These are phyloP conservation scores for Reinhardtius hippoglossoides DNA, from an alignment of 2,113 vertebrate species.

Conservation along the genomic window DNA sequence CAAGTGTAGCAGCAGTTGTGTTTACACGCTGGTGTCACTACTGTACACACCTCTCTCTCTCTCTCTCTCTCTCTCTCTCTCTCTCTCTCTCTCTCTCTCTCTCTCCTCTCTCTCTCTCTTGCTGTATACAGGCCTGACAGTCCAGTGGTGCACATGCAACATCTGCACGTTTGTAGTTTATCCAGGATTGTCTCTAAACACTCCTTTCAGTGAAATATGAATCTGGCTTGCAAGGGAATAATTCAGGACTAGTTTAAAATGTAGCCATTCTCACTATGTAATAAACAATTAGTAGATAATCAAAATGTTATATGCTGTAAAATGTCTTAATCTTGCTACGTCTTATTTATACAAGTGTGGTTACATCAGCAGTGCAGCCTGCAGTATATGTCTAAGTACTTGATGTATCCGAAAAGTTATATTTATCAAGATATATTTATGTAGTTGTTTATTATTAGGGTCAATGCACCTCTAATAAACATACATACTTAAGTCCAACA, in stretches of 20 bases:
- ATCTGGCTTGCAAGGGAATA: neutral
- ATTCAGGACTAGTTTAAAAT: neutral
- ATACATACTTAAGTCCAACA: too few species aligned
- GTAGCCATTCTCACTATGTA: neutral
- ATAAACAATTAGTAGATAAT: neutral
- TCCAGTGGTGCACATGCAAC: neutral
- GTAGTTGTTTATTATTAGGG: too few species aligned
- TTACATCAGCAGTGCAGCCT: neutral
- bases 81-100: too few species aligned
- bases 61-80: too few species aligned
- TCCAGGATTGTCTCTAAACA: neutral
- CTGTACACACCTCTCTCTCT: neutral
- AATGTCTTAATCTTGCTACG: neutral
- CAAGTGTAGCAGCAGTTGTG: conserved; percentile 48
- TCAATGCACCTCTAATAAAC: too few species aligned
- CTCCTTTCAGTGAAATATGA: neutral
- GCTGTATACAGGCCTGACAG: too few species aligned
- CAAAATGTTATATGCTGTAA: neutral
- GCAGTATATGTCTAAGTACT: neutral
- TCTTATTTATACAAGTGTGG: neutral
- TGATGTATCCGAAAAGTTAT: neutral
- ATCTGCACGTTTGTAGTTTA: neutral
- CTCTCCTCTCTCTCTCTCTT: too few species aligned
- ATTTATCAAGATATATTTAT: too few species aligned
- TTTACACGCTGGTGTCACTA: conserved; percentile 64